phyloP scores from a whole-genome alignment of 2,797 vertebrate genomes.

The Coreius guichenoti region DNA sequence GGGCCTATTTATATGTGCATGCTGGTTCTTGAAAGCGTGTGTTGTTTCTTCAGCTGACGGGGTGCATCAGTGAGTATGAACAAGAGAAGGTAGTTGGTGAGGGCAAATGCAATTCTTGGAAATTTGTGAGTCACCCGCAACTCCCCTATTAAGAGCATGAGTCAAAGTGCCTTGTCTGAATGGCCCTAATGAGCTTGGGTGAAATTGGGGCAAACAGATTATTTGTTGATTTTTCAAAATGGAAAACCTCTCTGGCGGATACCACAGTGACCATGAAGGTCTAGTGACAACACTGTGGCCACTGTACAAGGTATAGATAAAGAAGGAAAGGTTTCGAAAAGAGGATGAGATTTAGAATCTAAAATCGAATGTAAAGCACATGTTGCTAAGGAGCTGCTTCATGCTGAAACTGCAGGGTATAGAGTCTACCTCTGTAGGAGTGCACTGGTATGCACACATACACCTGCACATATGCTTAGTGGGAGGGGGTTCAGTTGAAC shows the following conservation, averaged over 20 bases:
- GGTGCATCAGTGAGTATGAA: conserved; percentile 47
- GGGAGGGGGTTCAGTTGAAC: background rate
- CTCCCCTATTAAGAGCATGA: conserved; percentile 60
- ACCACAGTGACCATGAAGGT: background rate
- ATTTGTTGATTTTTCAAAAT: conserved; percentile 49
- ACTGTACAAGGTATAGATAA: background rate
- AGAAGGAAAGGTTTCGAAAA: conserved; percentile 7
- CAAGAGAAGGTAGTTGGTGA: conserved; percentile 47
- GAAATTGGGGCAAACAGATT: conserved; percentile 52
- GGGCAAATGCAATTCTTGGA: conserved; percentile 64
- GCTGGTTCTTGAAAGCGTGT: conserved; percentile 43
- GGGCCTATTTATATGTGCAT: conserved; percentile 19
- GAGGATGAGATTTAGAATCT: background rate
- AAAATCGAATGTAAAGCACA: background rate
- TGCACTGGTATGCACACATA: background rate
- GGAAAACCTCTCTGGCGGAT: conserved; percentile 38
- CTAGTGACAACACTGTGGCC: conserved; percentile 9
- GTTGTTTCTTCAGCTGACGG: conserved; percentile 29
- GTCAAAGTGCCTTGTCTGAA: conserved; percentile 64
- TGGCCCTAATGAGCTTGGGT: conserved; percentile 56
- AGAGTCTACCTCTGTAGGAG: background rate
- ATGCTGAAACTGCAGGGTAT: background rate
- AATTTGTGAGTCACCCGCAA: conserved; percentile 72
- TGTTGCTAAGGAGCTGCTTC: background rate
- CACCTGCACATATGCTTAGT: conserved; percentile 31